Evolutionary conservation across 2,113 vertebrate genomes (phyloP), one percentile per base, ranked within the genome.

Genomic region (Trogon melanurus): DNA sequence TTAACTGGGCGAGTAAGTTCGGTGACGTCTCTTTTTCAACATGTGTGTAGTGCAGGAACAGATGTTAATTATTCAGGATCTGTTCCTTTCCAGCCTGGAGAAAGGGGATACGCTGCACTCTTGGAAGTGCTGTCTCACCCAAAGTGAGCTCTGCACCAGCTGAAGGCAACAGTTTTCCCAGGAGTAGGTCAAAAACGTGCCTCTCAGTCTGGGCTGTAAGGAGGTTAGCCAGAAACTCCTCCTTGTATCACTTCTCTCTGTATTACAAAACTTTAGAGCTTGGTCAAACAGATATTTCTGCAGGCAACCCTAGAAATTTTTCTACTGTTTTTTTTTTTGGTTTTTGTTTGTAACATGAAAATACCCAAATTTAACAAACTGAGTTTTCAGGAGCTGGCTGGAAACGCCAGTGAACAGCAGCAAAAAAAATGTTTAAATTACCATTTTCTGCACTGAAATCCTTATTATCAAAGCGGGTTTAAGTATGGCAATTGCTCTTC

Each of bases 1-100:
- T 51, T 30, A 62, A 54, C 2, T 10, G 34, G 23, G 13, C 1
- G 0, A 58, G 6, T 29, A 27, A n/a, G 6, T 32, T 12, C 17
- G 60, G 50, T 72, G 48, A 53, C 1, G 1, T 65, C 26, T 26
- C 65, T 61, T 45, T 36, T 58, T 79, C 44, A 72, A 11, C 2
- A 2, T 8, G 26, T 15, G 13, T 7, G 51, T 26, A 41, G 45
- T 2, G 21, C 23, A 12, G 1, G 25, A 67, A 16, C 21, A 44
- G 34, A 51, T 21, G 34, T 9, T 30, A 32, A 3, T 26, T 19
- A 10, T 23, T 65, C 34, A 23, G 76, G 21, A 69, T 15, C 45
- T 38, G 11, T 25, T 57, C 11, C 62, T 78, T 84, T 13, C 20
- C 64, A 81, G 36, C 54, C 20, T 3, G 16, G 34, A 38, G 38